Evolutionary conservation across 2,797 vertebrate genomes (phyloP).

Genomic region (Clarias platycephalus): DNA sequence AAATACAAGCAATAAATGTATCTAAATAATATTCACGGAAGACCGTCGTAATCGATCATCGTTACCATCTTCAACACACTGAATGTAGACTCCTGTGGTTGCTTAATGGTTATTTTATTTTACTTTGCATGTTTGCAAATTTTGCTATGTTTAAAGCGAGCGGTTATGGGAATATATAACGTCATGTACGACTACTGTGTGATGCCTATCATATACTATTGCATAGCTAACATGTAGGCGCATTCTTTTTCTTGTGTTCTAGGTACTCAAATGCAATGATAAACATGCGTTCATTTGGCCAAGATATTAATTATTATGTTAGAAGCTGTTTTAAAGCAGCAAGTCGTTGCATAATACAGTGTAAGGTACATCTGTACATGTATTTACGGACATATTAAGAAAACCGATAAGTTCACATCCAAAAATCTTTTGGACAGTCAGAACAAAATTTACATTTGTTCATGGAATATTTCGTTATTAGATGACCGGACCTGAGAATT

Average conservation of each 20-base stretch:
- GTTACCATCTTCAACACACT: neutral
- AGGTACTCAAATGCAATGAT: constrained; percentile 35
- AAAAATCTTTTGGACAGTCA: neutral
- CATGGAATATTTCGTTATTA: constrained; percentile 6
- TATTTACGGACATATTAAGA: constrained; percentile 42
- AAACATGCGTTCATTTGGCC: constrained; percentile 38
- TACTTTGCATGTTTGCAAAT: constrained; percentile 31
- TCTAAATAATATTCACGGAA: neutral
- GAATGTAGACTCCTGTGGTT: constrained; percentile 25
- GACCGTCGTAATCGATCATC: neutral
- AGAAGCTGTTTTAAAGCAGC: constrained; percentile 39
- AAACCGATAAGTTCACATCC: constrained; percentile 11
- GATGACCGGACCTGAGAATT: constrained; percentile 35
- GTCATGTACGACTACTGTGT: constrained; percentile 22
- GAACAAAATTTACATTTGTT: constrained; percentile 22
- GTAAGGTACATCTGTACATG: constrained; percentile 42
- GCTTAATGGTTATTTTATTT: constrained; percentile 23
- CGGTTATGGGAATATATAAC: constrained; percentile 20
- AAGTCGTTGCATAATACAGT: constrained; percentile 45
- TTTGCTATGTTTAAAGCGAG: constrained; percentile 36
- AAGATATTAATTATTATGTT: constrained; percentile 38
- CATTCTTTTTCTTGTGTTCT: constrained; percentile 14
- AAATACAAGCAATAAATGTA: neutral
- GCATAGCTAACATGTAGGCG: constrained; percentile 46
- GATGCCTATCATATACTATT: constrained; percentile 32